These are phyloP conservation scores for Phymatocera aterrima DNA, from an alignment of 2,888 invertebrate species.

Conservation along the genomic window DNA sequence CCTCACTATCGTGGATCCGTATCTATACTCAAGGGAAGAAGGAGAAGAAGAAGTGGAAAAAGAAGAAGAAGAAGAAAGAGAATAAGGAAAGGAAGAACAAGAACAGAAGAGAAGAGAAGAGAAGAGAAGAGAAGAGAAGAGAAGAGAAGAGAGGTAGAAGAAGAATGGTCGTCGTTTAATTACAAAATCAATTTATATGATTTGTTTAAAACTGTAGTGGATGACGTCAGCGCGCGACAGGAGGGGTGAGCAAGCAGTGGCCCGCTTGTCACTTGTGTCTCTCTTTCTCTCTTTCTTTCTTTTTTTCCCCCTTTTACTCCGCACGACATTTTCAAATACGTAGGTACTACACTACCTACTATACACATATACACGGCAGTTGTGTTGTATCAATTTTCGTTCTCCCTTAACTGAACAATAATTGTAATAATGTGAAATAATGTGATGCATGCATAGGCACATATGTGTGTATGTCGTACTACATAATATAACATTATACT, in stretches of 20 bases:
- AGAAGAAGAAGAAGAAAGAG: conserved; percentile 23
- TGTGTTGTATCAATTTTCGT: conserved; percentile 51
- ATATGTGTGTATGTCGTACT: too few relatives aligned
- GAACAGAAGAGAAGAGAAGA: too few relatives aligned
- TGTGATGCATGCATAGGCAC: too few relatives aligned
- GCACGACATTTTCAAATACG: conserved; percentile 60
- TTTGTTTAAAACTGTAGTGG: conserved; percentile 66
- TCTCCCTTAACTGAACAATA: conserved; percentile 53
- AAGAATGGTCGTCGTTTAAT: conserved; percentile 53
- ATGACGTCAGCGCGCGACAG: conserved; percentile 66
- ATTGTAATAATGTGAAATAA: conserved; percentile 47
- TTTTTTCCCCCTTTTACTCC: conserved; percentile 75
- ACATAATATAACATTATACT: too few relatives aligned
- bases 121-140: conserved; percentile 4
- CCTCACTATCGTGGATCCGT: background rate
- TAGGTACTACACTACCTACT: too few relatives aligned
- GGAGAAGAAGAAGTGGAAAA: conserved; percentile 38
- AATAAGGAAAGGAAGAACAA: conserved; percentile 38
- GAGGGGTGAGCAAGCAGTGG: conserved; percentile 74
- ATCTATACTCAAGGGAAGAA: background rate
- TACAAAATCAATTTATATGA: conserved; percentile 71
- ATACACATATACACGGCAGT: conserved; percentile 62
- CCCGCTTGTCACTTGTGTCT: conserved; percentile 59
- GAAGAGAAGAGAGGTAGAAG: conserved; percentile 32
- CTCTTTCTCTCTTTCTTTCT: conserved; percentile 76